These are phyloP conservation scores for Recurvirostra avosetta DNA, from an alignment of 2,113 vertebrate species.

Conservation along the genomic window DNA sequence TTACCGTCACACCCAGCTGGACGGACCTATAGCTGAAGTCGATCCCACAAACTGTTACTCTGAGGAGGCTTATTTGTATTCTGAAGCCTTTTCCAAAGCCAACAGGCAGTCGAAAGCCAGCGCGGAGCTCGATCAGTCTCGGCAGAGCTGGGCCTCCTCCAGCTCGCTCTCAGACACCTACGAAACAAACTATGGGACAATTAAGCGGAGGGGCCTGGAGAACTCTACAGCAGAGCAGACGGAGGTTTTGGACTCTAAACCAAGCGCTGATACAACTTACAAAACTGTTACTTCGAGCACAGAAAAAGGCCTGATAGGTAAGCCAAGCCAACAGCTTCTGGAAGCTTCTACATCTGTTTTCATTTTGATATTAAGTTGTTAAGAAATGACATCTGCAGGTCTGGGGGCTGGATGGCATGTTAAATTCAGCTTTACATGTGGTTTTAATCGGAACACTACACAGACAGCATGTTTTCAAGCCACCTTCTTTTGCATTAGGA, in stretches of 20 bases:
- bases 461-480: neutral
- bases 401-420: conserved; percentile 34
- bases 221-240: conserved; percentile 58
- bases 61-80: conserved; percentile 62
- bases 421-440: conserved; percentile 22
- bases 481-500: neutral
- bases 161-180: conserved; percentile 87
- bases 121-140: conserved; percentile 72
- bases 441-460: neutral
- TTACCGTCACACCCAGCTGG: conserved; percentile 81
- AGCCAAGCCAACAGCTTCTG: conserved; percentile 47
- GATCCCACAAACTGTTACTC: conserved; percentile 72
- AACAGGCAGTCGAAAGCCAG: conserved; percentile 74
- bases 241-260: conserved; percentile 72
- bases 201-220: conserved; percentile 82
- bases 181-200: conserved; percentile 86
- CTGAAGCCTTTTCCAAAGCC: conserved; percentile 65
- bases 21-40: conserved; percentile 82
- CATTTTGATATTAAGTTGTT: neutral
- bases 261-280: conserved; percentile 80
- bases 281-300: conserved; percentile 97
- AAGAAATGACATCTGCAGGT: conserved; percentile 34
- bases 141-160: conserved; percentile 90
- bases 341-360: conserved; percentile 22
- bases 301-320: conserved; percentile 96